Evolutionary conservation across 2,797 vertebrate genomes (phyloP).

Genomic region (Pseudochirops corinnae): DNA sequence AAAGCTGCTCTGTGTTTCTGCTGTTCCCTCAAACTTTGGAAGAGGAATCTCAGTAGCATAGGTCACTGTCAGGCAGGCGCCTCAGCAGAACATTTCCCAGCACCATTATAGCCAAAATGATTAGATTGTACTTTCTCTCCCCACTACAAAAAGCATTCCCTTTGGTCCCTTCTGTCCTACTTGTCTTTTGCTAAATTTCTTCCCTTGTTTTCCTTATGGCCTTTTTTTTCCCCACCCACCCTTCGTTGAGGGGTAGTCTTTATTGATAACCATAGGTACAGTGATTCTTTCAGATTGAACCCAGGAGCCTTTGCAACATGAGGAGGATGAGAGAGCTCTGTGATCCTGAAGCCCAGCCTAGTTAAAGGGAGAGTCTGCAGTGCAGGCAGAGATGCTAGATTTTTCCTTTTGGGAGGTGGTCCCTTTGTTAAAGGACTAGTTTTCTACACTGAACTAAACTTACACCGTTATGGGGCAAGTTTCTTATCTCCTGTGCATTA

Average conservation of each 20-base stretch:
- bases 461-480: background rate
- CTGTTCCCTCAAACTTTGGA: constrained; percentile 49
- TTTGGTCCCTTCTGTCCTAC: constrained; percentile 42
- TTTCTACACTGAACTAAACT: background rate
- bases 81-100: constrained; percentile 54
- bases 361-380: constrained; percentile 13
- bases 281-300: constrained; percentile 35
- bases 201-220: constrained; percentile 36
- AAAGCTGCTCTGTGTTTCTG: constrained; percentile 42
- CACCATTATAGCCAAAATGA: constrained; percentile 27
- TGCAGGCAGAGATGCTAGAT: background rate
- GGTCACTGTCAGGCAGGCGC: constrained; percentile 36
- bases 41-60: constrained; percentile 37
- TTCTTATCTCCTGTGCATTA: background rate
- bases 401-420: constrained; percentile 18
- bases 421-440: constrained; percentile 44
- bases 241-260: constrained; percentile 4
- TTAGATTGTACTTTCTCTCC: constrained; percentile 31
- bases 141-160: constrained; percentile 5
- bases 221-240: constrained; percentile 1
- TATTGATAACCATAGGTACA: constrained; percentile 55
- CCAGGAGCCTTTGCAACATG: background rate
- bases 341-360: constrained; percentile 4
- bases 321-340: constrained; percentile 18
- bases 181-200: constrained; percentile 48